Evolutionary conservation across 2,888 invertebrate genomes (phyloP), one percentile per base, ranked within the genome.

Genomic region (Holacanthella duospinosa): DNA sequence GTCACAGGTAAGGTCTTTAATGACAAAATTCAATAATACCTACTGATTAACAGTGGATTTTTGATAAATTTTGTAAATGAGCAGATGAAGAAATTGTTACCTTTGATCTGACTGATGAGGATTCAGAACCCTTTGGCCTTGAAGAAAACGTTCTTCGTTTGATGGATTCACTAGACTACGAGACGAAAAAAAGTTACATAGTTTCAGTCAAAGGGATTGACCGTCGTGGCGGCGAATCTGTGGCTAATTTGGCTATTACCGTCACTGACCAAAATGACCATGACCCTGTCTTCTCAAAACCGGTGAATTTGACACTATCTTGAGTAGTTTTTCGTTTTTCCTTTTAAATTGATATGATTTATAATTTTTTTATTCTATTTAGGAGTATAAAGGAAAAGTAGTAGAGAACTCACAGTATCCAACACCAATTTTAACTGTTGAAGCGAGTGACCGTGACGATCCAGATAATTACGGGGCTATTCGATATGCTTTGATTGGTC

Each of bases 201-300:
- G 77, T 92, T 63, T 88, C 87, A 0, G 81, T 89, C 60, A 86
- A 88, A 67, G 92, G 90, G 0, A 83, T 82, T 67, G 92, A 93
- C 75, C 89, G 89, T 0, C 90, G 91, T 0, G 88, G 86, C 0
- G 82, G 83, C 69, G 82, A 85, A 19, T 82, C 86, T 0, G 84
- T 86, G 29, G 84, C 85, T 0, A 86, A 86, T 76, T 78, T 89
- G 43, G 83, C 84, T 59, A 81, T 89, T 19, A 85, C 86, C 68
- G 80, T 89, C 0, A 75, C 84, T 3, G 89, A 89, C 74, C 82
- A 87, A 0, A 89, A 89, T 72, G 89, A 63, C 29, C 59, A 63
- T 27, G 27, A 43, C 12, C 28, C 63, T 21, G 63, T 63, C 3
- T 63, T 63, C 36, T 63, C 63, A 1, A 63, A 63, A 29, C 57